These are phyloP conservation scores for Acrobasis suavella DNA, from an alignment of 2,888 invertebrate genomes.

Conservation along the genomic window DNA sequence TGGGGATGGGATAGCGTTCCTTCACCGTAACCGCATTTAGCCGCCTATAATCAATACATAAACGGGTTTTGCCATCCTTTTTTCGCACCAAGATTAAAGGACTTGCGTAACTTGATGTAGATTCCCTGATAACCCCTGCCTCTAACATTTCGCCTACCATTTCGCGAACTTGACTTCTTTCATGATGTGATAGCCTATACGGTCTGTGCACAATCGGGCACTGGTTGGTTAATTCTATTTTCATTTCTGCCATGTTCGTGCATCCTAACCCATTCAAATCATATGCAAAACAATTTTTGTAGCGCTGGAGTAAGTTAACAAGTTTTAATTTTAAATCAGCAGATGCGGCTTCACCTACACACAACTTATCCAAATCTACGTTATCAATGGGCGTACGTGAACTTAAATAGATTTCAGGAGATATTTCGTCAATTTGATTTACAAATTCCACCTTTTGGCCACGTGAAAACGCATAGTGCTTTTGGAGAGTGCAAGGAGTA, in stretches of 20 bases:
- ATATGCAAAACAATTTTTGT: conserved; percentile 30
- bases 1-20: conserved; percentile 31
- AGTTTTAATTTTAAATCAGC: no score
- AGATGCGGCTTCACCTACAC: conserved; percentile 28
- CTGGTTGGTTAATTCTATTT: conserved; percentile 19
- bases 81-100: no score
- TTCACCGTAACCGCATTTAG: conserved; percentile 33
- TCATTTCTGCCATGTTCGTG: no score
- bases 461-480: neutral
- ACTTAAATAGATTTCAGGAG: neutral
- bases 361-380: conserved; percentile 24
- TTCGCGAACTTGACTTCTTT: conserved; percentile 27
- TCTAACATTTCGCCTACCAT: conserved; percentile 32
- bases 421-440: conserved; percentile 1
- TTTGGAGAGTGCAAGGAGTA: conserved; percentile 1
- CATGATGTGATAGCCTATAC: conserved; percentile 29
- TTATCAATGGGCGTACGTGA: conserved; percentile 11
- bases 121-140: conserved; percentile 32
- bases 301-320: conserved; percentile 15
- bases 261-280: conserved; percentile 24
- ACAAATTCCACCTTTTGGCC: conserved; percentile 15
- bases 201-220: neutral
- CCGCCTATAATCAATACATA: conserved; percentile 22
- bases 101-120: conserved; percentile 31
- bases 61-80: conserved; percentile 26